These are phyloP conservation scores for Tonatia bakeri DNA, from an alignment of 2,113 vertebrate species.

Conservation along the genomic window DNA sequence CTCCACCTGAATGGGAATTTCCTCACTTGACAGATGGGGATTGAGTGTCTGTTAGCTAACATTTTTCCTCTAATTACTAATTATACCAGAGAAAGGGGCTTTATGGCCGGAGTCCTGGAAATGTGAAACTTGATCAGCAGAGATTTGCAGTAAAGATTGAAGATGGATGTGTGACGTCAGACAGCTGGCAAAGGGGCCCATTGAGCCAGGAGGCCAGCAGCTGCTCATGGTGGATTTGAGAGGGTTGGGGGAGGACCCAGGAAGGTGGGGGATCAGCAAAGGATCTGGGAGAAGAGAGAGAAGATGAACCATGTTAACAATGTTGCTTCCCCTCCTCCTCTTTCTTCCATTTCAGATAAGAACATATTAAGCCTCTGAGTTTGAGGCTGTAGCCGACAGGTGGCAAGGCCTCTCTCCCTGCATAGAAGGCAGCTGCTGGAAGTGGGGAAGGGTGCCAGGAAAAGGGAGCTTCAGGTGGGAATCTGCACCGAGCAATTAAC, in stretches of 20 bases:
- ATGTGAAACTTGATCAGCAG: conserved; percentile 82
- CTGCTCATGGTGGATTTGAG: conserved; percentile 73
- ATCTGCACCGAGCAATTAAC: background rate
- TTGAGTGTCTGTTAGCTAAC: conserved; percentile 87
- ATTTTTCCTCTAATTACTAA: conserved; percentile 85
- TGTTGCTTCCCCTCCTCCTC: conserved; percentile 14
- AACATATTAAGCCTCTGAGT: conserved; percentile 63
- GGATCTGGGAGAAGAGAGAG: background rate
- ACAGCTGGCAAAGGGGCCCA: conserved; percentile 79
- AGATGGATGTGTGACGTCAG: conserved; percentile 85
- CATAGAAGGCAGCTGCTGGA: conserved; percentile 49
- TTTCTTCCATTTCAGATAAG: conserved; percentile 69
- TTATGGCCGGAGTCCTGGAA: conserved; percentile 76
- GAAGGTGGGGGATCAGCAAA: conserved; percentile 49
- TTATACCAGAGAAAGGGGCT: conserved; percentile 81
- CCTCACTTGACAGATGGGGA: conserved; percentile 85
- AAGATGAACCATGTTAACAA: conserved; percentile 63
- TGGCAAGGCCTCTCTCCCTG: conserved; percentile 39
- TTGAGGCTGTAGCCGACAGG: conserved; percentile 58
- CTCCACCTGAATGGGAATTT: conserved; percentile 72
- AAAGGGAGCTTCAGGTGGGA: conserved; percentile 26
- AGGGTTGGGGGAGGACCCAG: background rate
- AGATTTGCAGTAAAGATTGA: conserved; percentile 83
- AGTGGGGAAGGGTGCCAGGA: background rate
- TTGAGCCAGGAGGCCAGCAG: conserved; percentile 75